Conservation (phyloP, 2,113 vertebrate species). For the Clupea harengus region DNA sequence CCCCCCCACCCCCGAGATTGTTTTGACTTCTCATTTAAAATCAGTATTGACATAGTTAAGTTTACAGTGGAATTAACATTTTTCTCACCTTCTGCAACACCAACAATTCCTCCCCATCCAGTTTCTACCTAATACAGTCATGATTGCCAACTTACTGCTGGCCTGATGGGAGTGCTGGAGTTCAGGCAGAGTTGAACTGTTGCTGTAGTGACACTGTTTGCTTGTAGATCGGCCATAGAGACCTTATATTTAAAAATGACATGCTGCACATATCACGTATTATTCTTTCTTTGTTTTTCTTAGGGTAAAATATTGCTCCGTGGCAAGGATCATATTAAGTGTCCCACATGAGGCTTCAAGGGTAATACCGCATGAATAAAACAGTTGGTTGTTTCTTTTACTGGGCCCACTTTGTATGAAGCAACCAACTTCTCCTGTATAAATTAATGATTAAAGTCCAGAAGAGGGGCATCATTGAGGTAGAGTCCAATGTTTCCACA, state of each 20-base stretch:
- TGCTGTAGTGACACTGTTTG: background rate
- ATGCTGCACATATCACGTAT: background rate
- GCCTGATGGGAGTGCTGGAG: background rate
- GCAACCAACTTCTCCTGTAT: background rate
- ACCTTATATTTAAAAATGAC: background rate
- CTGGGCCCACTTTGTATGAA: background rate
- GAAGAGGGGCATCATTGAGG: background rate
- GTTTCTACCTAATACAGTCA: background rate
- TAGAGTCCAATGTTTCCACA: background rate
- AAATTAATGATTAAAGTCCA: background rate
- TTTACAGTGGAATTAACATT: too few relatives aligned
- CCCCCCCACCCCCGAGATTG: too few relatives aligned
- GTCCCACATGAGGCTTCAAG: background rate
- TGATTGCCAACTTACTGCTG: background rate
- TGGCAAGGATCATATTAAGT: background rate
- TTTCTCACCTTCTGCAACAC: background rate
- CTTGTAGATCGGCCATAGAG: background rate
- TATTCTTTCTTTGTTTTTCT: background rate
- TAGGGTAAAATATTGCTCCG: background rate
- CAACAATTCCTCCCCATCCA: background rate
- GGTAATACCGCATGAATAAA: background rate
- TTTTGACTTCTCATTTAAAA: background rate
- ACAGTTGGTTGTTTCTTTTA: background rate
- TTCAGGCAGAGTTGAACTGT: background rate
- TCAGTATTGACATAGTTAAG: background rate